Conservation (phyloP, 2,797 vertebrate genomes). For the Dendrocincla fuliginosa region DNA sequence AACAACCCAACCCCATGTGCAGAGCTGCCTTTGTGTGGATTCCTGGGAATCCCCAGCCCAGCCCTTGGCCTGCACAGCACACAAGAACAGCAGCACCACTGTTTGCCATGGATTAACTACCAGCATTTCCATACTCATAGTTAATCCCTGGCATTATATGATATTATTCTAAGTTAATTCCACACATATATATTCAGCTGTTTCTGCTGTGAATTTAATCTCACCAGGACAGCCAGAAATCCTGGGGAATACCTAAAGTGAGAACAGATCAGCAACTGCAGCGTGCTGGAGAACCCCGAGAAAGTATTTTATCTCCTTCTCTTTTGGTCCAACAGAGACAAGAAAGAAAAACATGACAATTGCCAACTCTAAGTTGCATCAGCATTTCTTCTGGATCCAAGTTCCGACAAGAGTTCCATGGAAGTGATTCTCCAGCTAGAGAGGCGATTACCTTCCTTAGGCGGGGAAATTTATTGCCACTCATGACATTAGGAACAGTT, state of each 20-base stretch:
- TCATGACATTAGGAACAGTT: neutral
- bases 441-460: neutral
- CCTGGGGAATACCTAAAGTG: neutral
- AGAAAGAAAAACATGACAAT: neutral
- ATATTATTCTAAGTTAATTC: neutral
- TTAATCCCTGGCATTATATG: neutral
- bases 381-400: neutral
- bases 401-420: neutral
- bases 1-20: neutral
- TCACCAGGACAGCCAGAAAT: neutral
- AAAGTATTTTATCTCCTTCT: neutral
- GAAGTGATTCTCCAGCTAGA: neutral
- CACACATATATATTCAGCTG: neutral
- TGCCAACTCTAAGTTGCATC: rapidly evolving
- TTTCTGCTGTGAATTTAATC: neutral
- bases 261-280: neutral
- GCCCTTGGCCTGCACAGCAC: neutral
- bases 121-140: neutral
- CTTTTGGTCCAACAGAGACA: neutral
- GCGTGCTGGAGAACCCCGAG: neutral
- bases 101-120: rapidly evolving
- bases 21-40: neutral
- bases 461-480: neutral
- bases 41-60: too few relatives aligned
- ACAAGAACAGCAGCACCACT: neutral